Conservation (phyloP, 2,797 vertebrate species). For the Falco berigora region DNA sequence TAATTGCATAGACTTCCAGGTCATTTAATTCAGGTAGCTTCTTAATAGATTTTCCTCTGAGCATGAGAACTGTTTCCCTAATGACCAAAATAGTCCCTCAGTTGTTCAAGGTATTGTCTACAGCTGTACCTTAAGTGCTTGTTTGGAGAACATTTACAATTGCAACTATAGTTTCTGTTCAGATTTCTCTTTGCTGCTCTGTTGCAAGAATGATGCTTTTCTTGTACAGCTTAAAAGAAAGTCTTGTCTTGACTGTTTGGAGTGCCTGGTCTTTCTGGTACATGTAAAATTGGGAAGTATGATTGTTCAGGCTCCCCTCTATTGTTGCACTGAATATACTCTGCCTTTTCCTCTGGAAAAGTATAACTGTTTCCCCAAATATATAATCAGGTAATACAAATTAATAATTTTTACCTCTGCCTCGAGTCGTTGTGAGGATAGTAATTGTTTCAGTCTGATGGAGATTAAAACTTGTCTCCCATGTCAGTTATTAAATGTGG, state of each 20-base stretch:
- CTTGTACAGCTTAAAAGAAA: not conserved
- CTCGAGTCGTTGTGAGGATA: constrained; percentile 17
- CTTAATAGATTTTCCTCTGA: not conserved
- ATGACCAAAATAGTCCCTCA: not conserved
- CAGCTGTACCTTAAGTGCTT: not conserved
- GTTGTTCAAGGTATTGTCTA: not conserved
- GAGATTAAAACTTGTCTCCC: constrained; percentile 61
- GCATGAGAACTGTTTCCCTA: not conserved
- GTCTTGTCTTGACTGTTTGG: not conserved
- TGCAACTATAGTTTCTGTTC: not conserved
- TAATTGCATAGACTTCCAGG: not conserved
- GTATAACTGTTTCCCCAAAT: not conserved
- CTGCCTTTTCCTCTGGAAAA: not conserved
- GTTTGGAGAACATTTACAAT: not conserved
- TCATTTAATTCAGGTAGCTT: not conserved
- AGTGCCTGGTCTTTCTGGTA: not conserved
- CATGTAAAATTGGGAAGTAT: not conserved
- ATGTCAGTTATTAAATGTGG: constrained; percentile 52
- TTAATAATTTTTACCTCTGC: constrained; percentile 5
- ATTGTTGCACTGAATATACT: not conserved
- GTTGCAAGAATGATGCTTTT: not conserved
- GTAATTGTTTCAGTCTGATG: constrained; percentile 45
- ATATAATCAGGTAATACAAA: not conserved
- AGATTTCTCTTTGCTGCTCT: not conserved
- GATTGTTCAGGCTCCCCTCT: not conserved